Percentiles rank a stretch among this genome's conserved stretches.
Evolutionary conservation across 2,888 invertebrate genomes (phyloP).

Genomic region (Tolmerus cingulatus): DNA sequence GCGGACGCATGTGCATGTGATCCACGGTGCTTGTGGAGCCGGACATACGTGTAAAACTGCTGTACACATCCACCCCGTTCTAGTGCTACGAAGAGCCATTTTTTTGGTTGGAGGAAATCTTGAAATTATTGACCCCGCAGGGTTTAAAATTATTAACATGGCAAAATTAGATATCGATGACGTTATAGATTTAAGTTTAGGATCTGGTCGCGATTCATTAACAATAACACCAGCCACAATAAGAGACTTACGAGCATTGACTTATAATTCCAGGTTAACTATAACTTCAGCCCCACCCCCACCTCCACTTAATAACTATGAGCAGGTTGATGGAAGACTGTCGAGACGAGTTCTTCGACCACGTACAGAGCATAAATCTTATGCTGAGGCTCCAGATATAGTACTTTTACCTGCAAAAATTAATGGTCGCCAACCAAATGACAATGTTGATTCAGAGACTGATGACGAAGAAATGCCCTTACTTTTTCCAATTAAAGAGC

Average conservation of each 20-base stretch:
- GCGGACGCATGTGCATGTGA: conserved; percentile 20
- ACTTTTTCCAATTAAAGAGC: conserved; percentile 75
- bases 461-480: conserved; percentile 72
- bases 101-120: conserved; percentile 51
- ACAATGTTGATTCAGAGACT: conserved; percentile 71
- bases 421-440: conserved; percentile 67
- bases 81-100: conserved; percentile 27
- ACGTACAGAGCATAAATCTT: conserved; percentile 82
- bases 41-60: conserved; percentile 18
- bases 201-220: conserved; percentile 62
- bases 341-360: conserved; percentile 79
- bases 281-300: conserved; percentile 68
- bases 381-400: conserved; percentile 84
- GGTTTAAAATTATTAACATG: conserved; percentile 55
- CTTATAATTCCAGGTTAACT: conserved; percentile 69
- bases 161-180: conserved; percentile 89
- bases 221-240: conserved; percentile 61
- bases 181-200: conserved; percentile 86
- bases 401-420: conserved; percentile 69
- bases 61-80: background rate
- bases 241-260: conserved; percentile 69
- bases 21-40: background rate
- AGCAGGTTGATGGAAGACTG: conserved; percentile 52
- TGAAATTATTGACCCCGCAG: conserved; percentile 53
- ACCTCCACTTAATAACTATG: conserved; percentile 60